Conservation (phyloP, 1,140 invertebrate species). For the Campoletis sonorensis region DNA sequence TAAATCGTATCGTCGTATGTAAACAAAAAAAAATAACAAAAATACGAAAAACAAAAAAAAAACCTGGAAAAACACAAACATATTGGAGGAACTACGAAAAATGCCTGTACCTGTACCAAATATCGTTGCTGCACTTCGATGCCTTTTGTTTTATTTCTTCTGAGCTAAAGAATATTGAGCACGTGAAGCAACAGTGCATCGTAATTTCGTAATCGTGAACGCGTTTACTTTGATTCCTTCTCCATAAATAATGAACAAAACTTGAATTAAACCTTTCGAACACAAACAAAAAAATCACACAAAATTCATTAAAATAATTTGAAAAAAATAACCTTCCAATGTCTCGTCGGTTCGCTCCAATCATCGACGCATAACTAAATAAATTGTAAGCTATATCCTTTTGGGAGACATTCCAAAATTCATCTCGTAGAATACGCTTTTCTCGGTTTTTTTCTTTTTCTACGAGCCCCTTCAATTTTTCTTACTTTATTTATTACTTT, state of each 20-base stretch:
- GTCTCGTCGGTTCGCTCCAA: neutral
- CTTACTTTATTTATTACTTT: slow-evolving; percentile 27
- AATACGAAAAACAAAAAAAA: too few relatives aligned
- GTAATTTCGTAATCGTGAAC: slow-evolving; percentile 1
- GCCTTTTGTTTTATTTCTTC: slow-evolving; percentile 17
- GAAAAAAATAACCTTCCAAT: slow-evolving; percentile 23
- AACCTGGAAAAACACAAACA: slow-evolving; percentile 7
- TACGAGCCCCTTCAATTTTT: slow-evolving; percentile 17
- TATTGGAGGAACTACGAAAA: neutral
- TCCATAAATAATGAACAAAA: neutral
- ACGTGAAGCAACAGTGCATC: slow-evolving; percentile 11
- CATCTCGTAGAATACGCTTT: neutral
- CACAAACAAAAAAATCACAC: neutral
- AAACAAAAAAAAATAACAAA: too few relatives aligned
- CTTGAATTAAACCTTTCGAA: too few relatives aligned
- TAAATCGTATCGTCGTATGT: neutral
- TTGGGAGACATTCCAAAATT: slow-evolving; percentile 44
- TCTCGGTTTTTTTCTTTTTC: neutral
- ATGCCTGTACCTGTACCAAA: slow-evolving; percentile 45
- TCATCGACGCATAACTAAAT: slow-evolving; percentile 34
- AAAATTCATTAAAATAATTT: neutral
- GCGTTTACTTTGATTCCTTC: neutral
- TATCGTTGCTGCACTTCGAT: slow-evolving; percentile 32
- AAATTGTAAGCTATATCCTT: slow-evolving; percentile 25
- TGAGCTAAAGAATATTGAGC: slow-evolving; percentile 1